phyloP scores from a whole-genome alignment of 1,140 invertebrate species.

The Tetraneura akinire region DNA sequence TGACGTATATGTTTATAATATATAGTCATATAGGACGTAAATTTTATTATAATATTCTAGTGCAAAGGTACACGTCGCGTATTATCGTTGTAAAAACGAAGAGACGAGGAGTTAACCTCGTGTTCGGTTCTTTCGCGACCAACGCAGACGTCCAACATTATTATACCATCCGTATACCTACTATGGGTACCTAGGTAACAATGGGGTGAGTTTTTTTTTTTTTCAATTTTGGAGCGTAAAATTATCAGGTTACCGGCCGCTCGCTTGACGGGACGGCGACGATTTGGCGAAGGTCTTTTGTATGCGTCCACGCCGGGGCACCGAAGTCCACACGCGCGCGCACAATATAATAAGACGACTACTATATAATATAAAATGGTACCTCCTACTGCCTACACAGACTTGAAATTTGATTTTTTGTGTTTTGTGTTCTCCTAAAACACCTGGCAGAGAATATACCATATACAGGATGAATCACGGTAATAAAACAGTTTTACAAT shows the following conservation, averaged over 20 bases:
- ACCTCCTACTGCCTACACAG: background rate
- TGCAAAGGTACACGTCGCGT: too few species aligned
- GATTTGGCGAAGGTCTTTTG: slow-evolving; percentile 49
- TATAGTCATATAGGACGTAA: too few species aligned
- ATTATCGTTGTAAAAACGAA: background rate
- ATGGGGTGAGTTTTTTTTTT: background rate
- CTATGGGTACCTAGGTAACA: background rate
- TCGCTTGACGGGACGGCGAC: background rate
- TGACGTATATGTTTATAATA: too few species aligned
- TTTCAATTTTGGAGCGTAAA: slow-evolving; percentile 41
- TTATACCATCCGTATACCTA: background rate
- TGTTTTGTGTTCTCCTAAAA: slow-evolving; percentile 4
- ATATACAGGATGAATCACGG: too few species aligned
- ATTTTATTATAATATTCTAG: too few species aligned
- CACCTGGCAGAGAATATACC: slow-evolving; percentile 5
- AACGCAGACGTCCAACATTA: too few species aligned
- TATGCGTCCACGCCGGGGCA: slow-evolving; percentile 1
- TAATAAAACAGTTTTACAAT: too few species aligned
- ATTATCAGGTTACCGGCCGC: slow-evolving; percentile 21
- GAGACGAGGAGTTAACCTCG: slow-evolving; percentile 1
- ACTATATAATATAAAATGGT: too few species aligned
- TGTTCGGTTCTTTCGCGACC: background rate
- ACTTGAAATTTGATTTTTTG: slow-evolving; percentile 35
- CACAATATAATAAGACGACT: background rate
- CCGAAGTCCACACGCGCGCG: background rate